Conservation (phyloP, 1,140 invertebrate genomes). For the Ips typographus region DNA sequence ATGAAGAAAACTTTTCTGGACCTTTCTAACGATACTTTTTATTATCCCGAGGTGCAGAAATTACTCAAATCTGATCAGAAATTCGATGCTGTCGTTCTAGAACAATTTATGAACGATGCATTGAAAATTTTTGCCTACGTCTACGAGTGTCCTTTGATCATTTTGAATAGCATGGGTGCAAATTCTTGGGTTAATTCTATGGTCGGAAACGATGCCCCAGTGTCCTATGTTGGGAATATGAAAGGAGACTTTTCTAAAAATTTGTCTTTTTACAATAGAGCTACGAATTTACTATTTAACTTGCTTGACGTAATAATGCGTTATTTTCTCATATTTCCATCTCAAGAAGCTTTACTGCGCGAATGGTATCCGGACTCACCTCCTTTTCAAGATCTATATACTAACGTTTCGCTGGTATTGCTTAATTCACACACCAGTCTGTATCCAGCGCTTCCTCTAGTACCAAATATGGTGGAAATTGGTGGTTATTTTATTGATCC, state of each 20-base stretch:
- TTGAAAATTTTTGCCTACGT: slow-evolving; percentile 49
- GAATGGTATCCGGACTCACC: slow-evolving; percentile 53
- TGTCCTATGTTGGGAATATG: slow-evolving; percentile 49
- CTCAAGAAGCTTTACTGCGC: slow-evolving; percentile 49
- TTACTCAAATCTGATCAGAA: slow-evolving; percentile 45
- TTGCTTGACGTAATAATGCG: no score
- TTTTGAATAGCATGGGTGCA: slow-evolving; percentile 49
- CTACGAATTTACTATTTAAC: slow-evolving; percentile 12
- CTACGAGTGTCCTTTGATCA: slow-evolving; percentile 51
- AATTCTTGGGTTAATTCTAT: slow-evolving; percentile 38
- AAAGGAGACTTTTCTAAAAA: slow-evolving; percentile 44
- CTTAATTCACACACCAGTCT: slow-evolving; percentile 60
- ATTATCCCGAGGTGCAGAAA: slow-evolving; percentile 31
- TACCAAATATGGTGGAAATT: slow-evolving; percentile 59
- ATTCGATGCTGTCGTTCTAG: slow-evolving; percentile 54
- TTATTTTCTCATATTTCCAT: not conserved
- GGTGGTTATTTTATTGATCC: slow-evolving; percentile 56
- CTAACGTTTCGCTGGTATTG: slow-evolving; percentile 57
- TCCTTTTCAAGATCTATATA: slow-evolving; percentile 54
- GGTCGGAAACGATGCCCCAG: slow-evolving; percentile 50
- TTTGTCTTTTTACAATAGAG: slow-evolving; percentile 54
- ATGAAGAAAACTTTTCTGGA: not conserved
- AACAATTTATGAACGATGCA: slow-evolving; percentile 54
- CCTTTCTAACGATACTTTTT: slow-evolving; percentile 15
- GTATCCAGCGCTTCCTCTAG: slow-evolving; percentile 56